Base-by-base conservation (phyloP, 2,888 invertebrate species). In the Liopterus haemorrhoidalis region DNA sequence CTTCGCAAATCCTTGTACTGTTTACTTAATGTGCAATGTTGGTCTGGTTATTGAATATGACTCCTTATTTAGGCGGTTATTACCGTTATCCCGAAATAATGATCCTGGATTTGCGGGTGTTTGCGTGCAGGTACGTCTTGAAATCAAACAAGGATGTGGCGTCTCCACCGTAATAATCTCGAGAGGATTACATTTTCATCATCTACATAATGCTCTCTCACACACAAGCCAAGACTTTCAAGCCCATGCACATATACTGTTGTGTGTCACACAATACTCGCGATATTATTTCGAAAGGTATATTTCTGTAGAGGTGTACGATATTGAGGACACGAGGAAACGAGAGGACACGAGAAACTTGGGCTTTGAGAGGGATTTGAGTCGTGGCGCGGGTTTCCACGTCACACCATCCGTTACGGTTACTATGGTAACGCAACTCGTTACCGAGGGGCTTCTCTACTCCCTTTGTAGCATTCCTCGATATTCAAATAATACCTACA, bases 171-270 rank as follows among this genome's bases (percentile, higher is more conserved):
- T 59, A 62, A 62, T 62, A 61, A 62, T 62, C 61, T 59, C 54
- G 58, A 59, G 59, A 59, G 60, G 62, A 62, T 62, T 62, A 61
- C 58, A 55, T 60, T 60, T 59, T 61, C 59, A 60, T 61, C 62
- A 61, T 61, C 60, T 61, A 54, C 60, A 60, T 61, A 61, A 61
- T 61, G 57, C 58, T 58, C 55, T n/a, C n/a, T n/a, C n/a, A n/a
- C n/a, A n/a, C n/a, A n/a, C n/a, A n/a, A n/a, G n/a, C n/a, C n/a
- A n/a, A n/a, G n/a, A n/a, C n/a, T n/a, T n/a, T n/a, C n/a, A n/a
- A n/a, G n/a, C n/a, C n/a, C n/a, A n/a, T n/a, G n/a, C n/a, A n/a
- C n/a, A n/a, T n/a, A n/a, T n/a, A n/a, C n/a, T n/a, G n/a, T n/a
- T n/a, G 57, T 57, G 54, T 55, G 55, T 55, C 55, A 54, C 51